Base-by-base conservation (phyloP, 2,888 invertebrate genomes). In the Microchrysa polita region DNA sequence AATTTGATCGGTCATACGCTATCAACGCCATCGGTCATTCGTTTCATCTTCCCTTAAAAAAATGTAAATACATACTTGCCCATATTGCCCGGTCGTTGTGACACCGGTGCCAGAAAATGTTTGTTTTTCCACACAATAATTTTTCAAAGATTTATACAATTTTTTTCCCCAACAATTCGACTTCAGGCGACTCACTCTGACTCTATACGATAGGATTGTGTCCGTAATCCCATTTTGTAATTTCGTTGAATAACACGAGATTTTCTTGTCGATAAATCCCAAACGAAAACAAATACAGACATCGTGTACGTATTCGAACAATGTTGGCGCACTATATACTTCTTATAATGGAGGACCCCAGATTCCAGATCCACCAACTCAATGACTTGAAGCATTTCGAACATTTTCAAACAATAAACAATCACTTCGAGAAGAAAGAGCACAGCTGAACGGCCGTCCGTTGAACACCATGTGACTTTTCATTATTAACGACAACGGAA, bases 261-360 rank as follows among this genome's bases (percentile, higher is more conserved):
- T 69, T 69, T 69, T 69, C 69, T 16, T 69, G 69, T 69, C 69
- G 69, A 69, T 55, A 40, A 40, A 69, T 69, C 55, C 57, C 55
- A 40, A 69, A 69, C 18, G 42, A 69, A 69, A 69, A 69, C 55
- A 69, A 69, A 69, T 40, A 57, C n/a, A n/a, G n/a, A n/a, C n/a
- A n/a, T n/a, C n/a, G n/a, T n/a, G n/a, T n/a, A n/a, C n/a, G 5
- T 14, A 48, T 27, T 16, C 40, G n/a, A 40, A 40, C 22, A 34
- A 14, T 14, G 61, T 61, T 5, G 14, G 65, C 40, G 53, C 42
- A 18, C 52, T 23, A n/a, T n/a, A n/a, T n/a, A n/a, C n/a, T n/a
- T n/a, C n/a, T n/a, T n/a, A n/a, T n/a, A n/a, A n/a, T n/a, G n/a
- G n/a, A n/a, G 27, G 27, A 34, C 27, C 27, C 27, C 27, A 34